Conservation (phyloP, 2,113 vertebrate genomes). For the Rattus rattus region DNA sequence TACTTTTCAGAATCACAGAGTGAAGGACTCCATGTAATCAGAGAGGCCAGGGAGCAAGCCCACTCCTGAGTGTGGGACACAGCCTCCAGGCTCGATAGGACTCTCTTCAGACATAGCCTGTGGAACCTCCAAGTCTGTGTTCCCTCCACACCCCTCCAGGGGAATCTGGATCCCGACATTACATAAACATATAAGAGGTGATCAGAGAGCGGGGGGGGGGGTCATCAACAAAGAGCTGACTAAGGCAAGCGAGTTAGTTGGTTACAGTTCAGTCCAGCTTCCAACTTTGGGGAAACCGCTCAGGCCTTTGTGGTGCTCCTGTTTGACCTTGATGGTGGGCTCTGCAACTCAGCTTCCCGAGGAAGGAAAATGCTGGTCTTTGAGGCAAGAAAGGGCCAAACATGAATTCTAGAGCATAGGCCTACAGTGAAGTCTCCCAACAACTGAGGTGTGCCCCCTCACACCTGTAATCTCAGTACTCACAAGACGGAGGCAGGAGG, state of each 20-base stretch:
- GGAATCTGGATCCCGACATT: neutral
- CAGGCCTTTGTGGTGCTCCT: neutral
- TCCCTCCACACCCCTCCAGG: neutral
- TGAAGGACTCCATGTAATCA: neutral
- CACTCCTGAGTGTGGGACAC: neutral
- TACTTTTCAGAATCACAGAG: neutral
- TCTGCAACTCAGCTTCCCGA: neutral
- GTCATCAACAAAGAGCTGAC: neutral
- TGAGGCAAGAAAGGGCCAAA: neutral
- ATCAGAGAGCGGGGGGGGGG: neutral
- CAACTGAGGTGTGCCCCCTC: neutral
- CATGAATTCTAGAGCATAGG: constrained; percentile 18
- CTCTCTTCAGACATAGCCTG: neutral
- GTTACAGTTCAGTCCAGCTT: neutral
- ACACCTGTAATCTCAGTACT: neutral
- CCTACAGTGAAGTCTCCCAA: neutral
- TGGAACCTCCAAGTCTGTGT: neutral
- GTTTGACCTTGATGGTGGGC: neutral
- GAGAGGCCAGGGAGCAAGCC: neutral
- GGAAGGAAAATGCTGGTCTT: neutral
- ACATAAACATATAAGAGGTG: neutral
- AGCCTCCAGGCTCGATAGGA: neutral
- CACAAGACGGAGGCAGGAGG: neutral
- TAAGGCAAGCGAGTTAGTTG: constrained; percentile 25
- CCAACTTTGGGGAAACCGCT: neutral